A percentile compares a stretch with the other conserved stretches of the same genome.
These are phyloP conservation scores for Phalacrocorax carbo DNA, from an alignment of 2,113 vertebrate genomes.

Conservation along the genomic window DNA sequence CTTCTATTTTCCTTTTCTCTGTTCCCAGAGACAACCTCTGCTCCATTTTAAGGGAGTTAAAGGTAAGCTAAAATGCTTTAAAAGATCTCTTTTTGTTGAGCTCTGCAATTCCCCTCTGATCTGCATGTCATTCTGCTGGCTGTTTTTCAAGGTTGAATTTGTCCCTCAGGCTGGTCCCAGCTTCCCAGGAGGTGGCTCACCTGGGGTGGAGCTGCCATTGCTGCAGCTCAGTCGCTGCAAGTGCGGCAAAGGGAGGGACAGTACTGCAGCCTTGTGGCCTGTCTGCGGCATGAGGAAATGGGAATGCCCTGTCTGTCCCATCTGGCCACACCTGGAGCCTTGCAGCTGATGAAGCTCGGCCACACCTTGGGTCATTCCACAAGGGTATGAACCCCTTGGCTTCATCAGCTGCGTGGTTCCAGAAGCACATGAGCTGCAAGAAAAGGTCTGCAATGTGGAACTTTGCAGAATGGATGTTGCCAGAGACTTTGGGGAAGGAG, in stretches of 20 bases:
- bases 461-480: background rate
- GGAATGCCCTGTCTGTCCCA: background rate
- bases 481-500: background rate
- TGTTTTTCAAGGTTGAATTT: background rate
- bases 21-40: background rate
- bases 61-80: background rate
- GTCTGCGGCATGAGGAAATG: background rate
- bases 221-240: background rate
- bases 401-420: background rate
- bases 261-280: constrained; percentile 1
- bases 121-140: background rate
- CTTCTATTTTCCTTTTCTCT: background rate
- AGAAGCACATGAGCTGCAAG: background rate
- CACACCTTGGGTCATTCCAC: fast-evolving
- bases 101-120: background rate
- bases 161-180: background rate
- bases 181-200: background rate
- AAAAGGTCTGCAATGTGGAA: background rate
- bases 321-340: background rate
- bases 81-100: background rate
- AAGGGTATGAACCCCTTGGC: background rate
- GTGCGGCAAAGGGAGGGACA: background rate
- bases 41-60: background rate
- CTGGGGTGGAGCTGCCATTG: background rate
- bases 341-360: fast-evolving